Base-by-base conservation (phyloP, 2,113 vertebrate genomes). In the Nothocercus nigrocapillus region DNA sequence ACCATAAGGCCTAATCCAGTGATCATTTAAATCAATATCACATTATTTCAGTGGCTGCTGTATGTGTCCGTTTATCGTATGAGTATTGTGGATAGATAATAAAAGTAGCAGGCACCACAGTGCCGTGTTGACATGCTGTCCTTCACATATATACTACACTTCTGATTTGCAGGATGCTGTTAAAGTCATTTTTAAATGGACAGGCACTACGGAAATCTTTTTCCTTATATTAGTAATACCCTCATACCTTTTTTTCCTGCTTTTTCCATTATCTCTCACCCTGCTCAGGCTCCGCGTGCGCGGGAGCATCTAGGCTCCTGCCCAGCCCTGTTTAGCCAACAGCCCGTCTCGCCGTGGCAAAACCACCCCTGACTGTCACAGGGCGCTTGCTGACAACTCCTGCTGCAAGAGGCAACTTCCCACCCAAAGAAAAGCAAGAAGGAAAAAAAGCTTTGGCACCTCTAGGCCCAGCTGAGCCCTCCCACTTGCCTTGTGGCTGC, bases 1-100 rank as follows among this genome's bases (percentile, higher is more conserved):
- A 96, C 94, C 96, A 94, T 96, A 96, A 97, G 95, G 90, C 90
- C 88, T 97, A 97, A 96, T 95, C 90, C 85, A 94, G 88, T 59
- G 83, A 96, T 96, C 94, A 93, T 86, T 96, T 94, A 94, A 96
- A 94, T 70, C 90, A 94, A 90, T 94, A 94, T 96, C 83, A 59
- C 89, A 54, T 96, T 94, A 94, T 91, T 94, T 94, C 3, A 0
- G 81, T 92, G 86, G 91, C 81, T 95, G 94, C 92, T 3, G 51
- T 67, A 77, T 88, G 73, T 2, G 4, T 90, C 80, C 30, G 1
- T 76, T 85, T 40, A 40, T 62, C 0, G 0, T 73, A 18, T 1
- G 8, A 84, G 20, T 13, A 3, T 22, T 44, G 63, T 34, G 82
- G 85, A 22, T 69, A 68, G 63, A 66, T 13, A 49, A 44, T 72